Evolutionary conservation across 2,113 vertebrate genomes (phyloP), one percentile per base, ranked within the genome.

Genomic region (Hassar affinis): DNA sequence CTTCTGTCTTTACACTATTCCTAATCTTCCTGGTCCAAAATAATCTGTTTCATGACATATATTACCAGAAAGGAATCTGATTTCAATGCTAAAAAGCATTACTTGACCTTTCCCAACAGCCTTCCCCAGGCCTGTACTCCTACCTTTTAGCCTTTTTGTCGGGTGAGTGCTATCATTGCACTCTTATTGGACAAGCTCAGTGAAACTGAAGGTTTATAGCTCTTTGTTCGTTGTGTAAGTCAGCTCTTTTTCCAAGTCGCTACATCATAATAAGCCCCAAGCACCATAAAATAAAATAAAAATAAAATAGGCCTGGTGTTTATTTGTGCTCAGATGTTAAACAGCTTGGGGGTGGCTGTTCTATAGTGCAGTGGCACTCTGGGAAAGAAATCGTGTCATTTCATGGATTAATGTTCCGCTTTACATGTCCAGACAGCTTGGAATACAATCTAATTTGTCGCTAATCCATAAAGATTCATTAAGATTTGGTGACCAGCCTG

Each of bases 261-360:
- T 69, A 82, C 80, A 72, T 62, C 62, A 72, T 62, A 86, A 78
- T 81, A 69, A 33, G 38, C 51, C 61, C 25, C 22, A 3, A 75
- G 76, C 59, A 18, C 83, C 81, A 81, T 89, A 75, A 69, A 49
- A 81, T 51, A 78, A 69, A 49, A 82, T 27, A 52, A 78, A 69
- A 49, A 82, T 27, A 52, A 80, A 78, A 52, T 0, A 71, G 52
- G 59, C 68, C 80, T 52, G 77, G 76, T 90, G 87, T 92, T 88
- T 90, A 86, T 90, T 90, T 89, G 86, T 83, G 87, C 85, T 85
- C 57, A 86, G 72, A 83, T 89, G 78, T 87, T 87, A 88, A 92
- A 91, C 0, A 52, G 82, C 88, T 87, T 75, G 61, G 81, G 79
- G 88, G 87, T 66, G 81, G 75, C 86, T 85, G 52, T 72, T 56